Conservation (phyloP, 2,113 vertebrate species). For the Centropus unirufus region DNA sequence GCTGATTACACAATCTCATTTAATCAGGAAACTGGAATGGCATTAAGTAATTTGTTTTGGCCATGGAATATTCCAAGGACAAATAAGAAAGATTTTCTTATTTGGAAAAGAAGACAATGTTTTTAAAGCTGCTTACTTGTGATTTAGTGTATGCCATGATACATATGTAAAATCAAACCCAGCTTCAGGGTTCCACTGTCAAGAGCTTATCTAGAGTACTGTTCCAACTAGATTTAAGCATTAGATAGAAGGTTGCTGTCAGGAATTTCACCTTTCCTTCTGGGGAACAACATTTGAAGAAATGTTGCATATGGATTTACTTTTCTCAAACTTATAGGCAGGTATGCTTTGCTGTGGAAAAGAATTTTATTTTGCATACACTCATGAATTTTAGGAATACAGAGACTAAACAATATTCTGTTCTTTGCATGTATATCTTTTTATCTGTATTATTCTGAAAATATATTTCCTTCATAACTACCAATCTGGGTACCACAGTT, state of each 20-base stretch:
- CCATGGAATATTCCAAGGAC: neutral
- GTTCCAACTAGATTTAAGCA: neutral
- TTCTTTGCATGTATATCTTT: neutral
- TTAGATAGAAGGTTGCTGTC: neutral
- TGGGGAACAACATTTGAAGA: neutral
- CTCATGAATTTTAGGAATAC: neutral
- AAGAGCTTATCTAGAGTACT: neutral
- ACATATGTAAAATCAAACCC: neutral
- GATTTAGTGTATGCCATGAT: neutral
- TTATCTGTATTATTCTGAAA: neutral
- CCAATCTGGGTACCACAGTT: neutral
- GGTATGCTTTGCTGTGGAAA: neutral
- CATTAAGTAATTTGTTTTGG: neutral
- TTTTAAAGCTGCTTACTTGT: neutral
- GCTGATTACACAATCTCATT: neutral
- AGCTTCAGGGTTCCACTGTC: neutral
- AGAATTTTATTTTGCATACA: neutral
- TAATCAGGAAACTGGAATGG: neutral
- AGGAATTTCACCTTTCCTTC: neutral
- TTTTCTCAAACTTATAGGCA: neutral
- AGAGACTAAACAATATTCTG: neutral
- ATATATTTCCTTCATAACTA: neutral
- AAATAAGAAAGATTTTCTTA: neutral
- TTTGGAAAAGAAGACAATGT: neutral
- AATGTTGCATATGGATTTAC: neutral